Evolutionary conservation across 2,113 vertebrate species (phyloP).

Genomic region (Oriolus oriolus): DNA sequence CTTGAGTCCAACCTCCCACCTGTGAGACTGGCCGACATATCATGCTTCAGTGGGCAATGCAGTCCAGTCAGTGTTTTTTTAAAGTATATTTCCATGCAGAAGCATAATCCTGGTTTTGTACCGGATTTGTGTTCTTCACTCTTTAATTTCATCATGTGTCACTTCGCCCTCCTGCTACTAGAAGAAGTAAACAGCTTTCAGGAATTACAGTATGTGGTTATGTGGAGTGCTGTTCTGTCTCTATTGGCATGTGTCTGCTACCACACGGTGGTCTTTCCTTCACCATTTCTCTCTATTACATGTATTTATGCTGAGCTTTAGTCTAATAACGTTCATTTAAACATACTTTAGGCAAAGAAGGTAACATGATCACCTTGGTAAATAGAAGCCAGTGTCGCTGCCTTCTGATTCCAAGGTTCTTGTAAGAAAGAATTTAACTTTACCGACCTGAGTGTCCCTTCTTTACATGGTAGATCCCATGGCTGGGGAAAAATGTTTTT

Average conservation of each 20-base stretch:
- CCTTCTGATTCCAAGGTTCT: background rate
- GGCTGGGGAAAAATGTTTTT: background rate
- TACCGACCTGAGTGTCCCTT: background rate
- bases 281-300: background rate
- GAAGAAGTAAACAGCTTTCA: background rate
- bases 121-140: background rate
- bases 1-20: no score
- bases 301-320: background rate
- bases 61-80: no score
- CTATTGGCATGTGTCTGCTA: background rate
- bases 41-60: no score
- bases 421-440: background rate
- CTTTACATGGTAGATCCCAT: background rate
- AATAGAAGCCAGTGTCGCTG: background rate
- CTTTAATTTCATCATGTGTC: background rate
- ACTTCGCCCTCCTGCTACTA: background rate
- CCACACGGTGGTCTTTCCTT: background rate
- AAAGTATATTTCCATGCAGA: no score
- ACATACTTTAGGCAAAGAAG: background rate
- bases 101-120: background rate
- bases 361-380: fast-evolving
- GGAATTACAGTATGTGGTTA: background rate
- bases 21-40: no score
- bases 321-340: background rate
- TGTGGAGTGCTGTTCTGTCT: background rate